Evolutionary conservation across 2,888 invertebrate genomes (phyloP).

Genomic region (Cepaea hortensis): DNA sequence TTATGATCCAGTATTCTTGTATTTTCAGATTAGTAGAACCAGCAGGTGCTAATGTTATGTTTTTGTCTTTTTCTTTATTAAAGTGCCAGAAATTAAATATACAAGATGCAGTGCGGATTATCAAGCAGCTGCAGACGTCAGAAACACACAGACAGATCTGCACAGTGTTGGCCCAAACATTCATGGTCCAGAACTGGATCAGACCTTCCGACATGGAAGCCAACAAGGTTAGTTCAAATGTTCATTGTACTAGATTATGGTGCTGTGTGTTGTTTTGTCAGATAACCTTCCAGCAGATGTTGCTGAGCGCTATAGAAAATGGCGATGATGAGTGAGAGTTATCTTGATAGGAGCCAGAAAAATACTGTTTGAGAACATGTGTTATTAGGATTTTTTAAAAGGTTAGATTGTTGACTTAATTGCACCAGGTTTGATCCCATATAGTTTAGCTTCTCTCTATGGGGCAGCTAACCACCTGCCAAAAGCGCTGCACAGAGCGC

Average conservation of each 20-base stretch:
- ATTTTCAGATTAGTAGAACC: too few relatives aligned
- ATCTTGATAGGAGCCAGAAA: too few relatives aligned
- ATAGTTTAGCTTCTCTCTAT: too few relatives aligned
- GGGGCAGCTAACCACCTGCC: too few relatives aligned
- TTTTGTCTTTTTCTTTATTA: neutral
- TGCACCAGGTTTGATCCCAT: too few relatives aligned
- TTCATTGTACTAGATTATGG: neutral
- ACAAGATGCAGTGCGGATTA: conserved; percentile 64
- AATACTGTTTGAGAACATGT: too few relatives aligned
- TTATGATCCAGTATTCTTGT: too few relatives aligned
- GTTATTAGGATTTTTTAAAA: too few relatives aligned
- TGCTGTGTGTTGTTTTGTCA: neutral
- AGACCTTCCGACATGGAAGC: conserved; percentile 62
- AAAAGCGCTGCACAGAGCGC: too few relatives aligned
- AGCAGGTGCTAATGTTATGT: conserved; percentile 54
- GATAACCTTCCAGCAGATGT: neutral
- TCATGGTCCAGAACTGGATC: conserved; percentile 75
- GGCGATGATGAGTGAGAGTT: too few relatives aligned
- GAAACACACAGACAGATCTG: conserved; percentile 65
- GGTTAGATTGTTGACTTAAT: too few relatives aligned
- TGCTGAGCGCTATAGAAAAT: neutral
- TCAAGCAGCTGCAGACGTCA: conserved; percentile 63
- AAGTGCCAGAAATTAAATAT: conserved; percentile 68
- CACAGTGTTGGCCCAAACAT: conserved; percentile 71
- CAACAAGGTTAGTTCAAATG: conserved; percentile 64